phyloP scores from a whole-genome alignment of 2,113 vertebrate genomes.

The Podiceps cristatus region DNA sequence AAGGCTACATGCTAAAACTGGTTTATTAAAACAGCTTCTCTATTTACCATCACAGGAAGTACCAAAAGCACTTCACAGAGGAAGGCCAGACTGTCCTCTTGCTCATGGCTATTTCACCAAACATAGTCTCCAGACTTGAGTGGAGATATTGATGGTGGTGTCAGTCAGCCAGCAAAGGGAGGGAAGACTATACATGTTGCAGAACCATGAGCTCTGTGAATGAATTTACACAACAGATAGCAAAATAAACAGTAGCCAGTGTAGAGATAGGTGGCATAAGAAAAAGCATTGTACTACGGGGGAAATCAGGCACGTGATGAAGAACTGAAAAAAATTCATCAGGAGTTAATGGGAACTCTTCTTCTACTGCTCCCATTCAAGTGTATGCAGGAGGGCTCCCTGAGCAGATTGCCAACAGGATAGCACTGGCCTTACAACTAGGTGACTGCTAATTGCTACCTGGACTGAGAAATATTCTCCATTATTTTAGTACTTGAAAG shows the following conservation, averaged over 20 bases:
- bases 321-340: neutral
- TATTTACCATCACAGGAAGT: neutral
- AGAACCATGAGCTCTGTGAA: neutral
- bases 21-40: neutral
- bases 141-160: neutral
- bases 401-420: neutral
- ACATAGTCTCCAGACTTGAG: neutral
- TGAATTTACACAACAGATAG: neutral
- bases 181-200: neutral
- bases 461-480: neutral
- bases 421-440: neutral
- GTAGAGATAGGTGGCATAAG: neutral
- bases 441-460: slow-evolving; percentile 28
- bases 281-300: neutral
- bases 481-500: neutral
- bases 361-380: neutral
- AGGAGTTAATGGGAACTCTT: neutral
- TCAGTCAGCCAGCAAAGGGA: neutral
- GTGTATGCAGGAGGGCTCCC: neutral
- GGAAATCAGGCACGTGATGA: neutral
- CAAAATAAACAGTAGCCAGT: neutral
- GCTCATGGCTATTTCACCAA: neutral
- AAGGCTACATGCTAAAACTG: neutral
- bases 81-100: neutral
- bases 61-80: neutral